Evolutionary conservation across 1,140 invertebrate species (phyloP), one percentile per base, ranked within the genome.

Genomic region (Orius insidiosus): DNA sequence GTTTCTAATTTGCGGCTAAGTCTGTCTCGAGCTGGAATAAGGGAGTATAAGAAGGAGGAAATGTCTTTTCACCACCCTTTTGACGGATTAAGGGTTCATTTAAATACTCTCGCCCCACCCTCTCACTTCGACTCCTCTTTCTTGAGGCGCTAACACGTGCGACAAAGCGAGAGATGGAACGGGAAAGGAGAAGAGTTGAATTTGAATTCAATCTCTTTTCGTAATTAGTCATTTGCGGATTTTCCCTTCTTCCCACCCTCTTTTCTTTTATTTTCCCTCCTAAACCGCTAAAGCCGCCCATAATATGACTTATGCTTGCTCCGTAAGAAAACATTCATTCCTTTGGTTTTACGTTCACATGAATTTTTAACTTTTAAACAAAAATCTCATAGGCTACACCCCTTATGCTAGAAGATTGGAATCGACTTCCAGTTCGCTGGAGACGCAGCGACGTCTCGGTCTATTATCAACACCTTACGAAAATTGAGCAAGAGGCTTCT

Each of bases 41-140:
- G 24, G 24, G 24, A 24, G 24, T 24, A 24, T 24, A 24, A 24
- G 24, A 24, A 24, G 24, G 24, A 24, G 24, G 24, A 24, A 24
- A 24, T 24, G 24, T 24, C 24, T 24, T 24, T 24, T 24, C 24
- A 24, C 24, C 24, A 24, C 24, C 24, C 24, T 32, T 40, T 48
- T 48, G 46, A 48, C 46, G 46, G 46, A 48, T 48, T 48, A 48
- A 33, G 32, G 46, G 36, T 48, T 48, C 46, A 48, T 48, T 48
- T 48, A 48, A 48, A 48, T 48, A 41, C 24, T 39, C 8, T 19
- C 38, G 19, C 15, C 46, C 36, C 36, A 38, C 11, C 19, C 36
- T n/a, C n/a, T n/a, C n/a, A n/a, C 16, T 38, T 36, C 46, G n/a
- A 36, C 37, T n/a, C n/a, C 37, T 13, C 36, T 35, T 18, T 10